Evolutionary conservation across 2,113 vertebrate genomes (phyloP).

Genomic region (Callipepla californica): DNA sequence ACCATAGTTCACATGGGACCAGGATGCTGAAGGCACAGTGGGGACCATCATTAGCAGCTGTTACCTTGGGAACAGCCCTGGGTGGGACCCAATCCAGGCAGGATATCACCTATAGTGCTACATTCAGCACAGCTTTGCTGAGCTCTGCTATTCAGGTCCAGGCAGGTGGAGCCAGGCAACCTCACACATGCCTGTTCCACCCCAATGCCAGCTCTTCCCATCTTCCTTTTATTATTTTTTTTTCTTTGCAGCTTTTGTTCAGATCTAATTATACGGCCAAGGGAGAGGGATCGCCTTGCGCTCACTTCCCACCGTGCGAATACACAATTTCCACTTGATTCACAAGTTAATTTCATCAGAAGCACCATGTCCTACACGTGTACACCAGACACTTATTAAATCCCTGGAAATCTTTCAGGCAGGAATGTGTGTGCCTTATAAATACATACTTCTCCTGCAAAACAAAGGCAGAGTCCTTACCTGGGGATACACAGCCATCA

Average conservation of each 20-base stretch:
- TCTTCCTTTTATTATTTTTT: neutral
- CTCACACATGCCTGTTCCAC: neutral
- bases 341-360: slow-evolving; percentile 66
- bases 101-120: neutral
- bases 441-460: neutral
- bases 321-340: slow-evolving; percentile 45
- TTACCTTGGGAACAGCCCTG: neutral
- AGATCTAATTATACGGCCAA: neutral
- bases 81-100: neutral
- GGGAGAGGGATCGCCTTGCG: neutral
- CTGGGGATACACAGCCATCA: neutral
- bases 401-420: slow-evolving; percentile 18
- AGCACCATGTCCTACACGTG: slow-evolving; percentile 14
- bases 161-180: neutral
- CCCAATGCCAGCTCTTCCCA: neutral
- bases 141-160: neutral
- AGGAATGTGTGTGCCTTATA: neutral
- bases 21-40: neutral
- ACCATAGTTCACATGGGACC: neutral
- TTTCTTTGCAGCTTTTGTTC: neutral
- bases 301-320: neutral
- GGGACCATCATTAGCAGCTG: neutral
- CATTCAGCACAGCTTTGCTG: neutral
- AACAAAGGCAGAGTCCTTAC: neutral
- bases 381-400: slow-evolving; percentile 52